These are phyloP conservation scores for Philhelius pedissequus DNA, from an alignment of 2,888 invertebrate species.

Conservation along the genomic window DNA sequence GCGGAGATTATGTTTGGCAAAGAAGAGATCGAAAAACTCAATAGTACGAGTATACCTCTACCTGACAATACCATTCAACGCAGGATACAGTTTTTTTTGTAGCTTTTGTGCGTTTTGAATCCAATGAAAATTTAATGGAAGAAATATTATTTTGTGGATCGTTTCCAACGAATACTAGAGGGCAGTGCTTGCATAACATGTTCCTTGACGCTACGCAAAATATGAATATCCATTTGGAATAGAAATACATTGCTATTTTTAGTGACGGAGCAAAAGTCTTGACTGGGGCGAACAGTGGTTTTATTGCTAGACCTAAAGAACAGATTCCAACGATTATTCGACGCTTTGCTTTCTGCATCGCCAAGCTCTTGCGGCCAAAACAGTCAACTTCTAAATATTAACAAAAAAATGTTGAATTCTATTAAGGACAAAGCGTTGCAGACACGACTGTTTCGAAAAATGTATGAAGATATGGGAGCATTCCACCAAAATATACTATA, in stretches of 20 bases:
- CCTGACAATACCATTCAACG: slow-evolving; percentile 14
- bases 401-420: slow-evolving; percentile 5
- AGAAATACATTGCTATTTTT: too few relatives aligned
- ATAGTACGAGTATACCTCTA: slow-evolving; percentile 1
- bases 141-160: background rate
- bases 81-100: background rate
- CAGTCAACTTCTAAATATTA: background rate
- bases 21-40: background rate
- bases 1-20: background rate
- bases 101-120: too few relatives aligned
- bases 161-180: background rate
- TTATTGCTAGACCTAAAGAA: background rate
- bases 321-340: too few relatives aligned
- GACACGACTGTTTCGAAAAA: slow-evolving; percentile 3
- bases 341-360: too few relatives aligned
- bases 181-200: too few relatives aligned
- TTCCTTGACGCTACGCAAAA: background rate
- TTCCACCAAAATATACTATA: background rate
- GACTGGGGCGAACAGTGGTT: background rate
- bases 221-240: background rate
- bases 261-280: slow-evolving; percentile 2
- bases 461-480: background rate
- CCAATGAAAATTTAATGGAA: background rate
- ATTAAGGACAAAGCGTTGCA: slow-evolving; percentile 1
- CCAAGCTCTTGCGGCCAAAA: background rate